Evolutionary conservation across 2,113 vertebrate genomes (phyloP).

Genomic region (Plectropomus leopardus): DNA sequence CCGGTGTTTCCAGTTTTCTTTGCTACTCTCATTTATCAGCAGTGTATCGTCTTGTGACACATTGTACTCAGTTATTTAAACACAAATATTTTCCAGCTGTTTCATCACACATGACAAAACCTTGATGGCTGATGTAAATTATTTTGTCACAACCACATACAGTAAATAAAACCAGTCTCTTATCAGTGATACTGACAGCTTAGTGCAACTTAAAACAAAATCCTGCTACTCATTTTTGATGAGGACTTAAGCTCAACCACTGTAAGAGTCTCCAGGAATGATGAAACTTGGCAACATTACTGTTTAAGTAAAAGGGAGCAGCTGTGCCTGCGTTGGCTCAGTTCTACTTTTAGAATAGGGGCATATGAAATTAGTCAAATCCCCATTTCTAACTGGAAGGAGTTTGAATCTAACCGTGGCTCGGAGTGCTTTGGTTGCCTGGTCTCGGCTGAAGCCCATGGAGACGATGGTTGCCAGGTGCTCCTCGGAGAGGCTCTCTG

Average conservation of each 20-base stretch:
- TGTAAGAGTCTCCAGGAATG: neutral
- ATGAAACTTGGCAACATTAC: neutral
- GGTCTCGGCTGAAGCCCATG: conserved; percentile 98
- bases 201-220: neutral
- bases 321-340: conserved; percentile 1
- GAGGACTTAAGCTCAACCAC: too few relatives aligned
- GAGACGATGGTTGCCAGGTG: conserved; percentile 96
- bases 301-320: conserved; percentile 12
- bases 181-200: neutral
- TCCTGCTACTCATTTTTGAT: conserved; percentile 2
- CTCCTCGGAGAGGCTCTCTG: conserved; percentile 92
- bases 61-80: neutral
- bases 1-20: neutral
- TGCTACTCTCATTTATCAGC: neutral
- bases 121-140: neutral
- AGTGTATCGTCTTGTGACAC: neutral
- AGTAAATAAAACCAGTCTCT: neutral
- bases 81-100: neutral
- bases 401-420: conserved; percentile 89
- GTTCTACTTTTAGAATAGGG: conserved; percentile 11
- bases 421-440: conserved; percentile 95
- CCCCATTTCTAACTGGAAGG: neutral
- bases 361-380: conserved; percentile 33
- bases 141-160: neutral
- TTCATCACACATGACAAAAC: neutral